Base-by-base conservation (phyloP, 2,888 invertebrate species). In the Dasypolia templi region DNA sequence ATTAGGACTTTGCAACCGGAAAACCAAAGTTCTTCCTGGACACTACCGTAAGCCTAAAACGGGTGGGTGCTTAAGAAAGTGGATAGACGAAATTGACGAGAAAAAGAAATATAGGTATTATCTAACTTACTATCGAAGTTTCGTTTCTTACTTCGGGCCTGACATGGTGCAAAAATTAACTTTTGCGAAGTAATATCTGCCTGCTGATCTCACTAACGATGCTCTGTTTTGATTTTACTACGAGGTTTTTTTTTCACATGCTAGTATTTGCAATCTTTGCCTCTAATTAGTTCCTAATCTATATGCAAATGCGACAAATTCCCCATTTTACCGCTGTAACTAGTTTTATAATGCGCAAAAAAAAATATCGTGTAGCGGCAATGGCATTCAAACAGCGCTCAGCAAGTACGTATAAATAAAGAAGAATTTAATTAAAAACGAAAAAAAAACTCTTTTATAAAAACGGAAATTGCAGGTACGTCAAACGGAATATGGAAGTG, bases 41-140 rank as follows among this genome's bases (percentile, higher is more conserved):
- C 17, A 29, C 26, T 56, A 44, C 44, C 17, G 42, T 55, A 55
- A 29, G 22, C 55, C 32, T 63, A 44, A 82, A 82, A 76, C n/a
- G n/a, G n/a, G n/a, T 53, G 12, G 42, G n/a, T 67, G 67, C 46
- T 46, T 58, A 63, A 59, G 35, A 69, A 83, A 71, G n/a, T 63
- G 62, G 62, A 51, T 51, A 68, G 29, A 22, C 39, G 2, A 58
- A 66, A 61, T 63, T 58, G 62, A 63, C 42, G 66, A 53, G 65
- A 58, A 82, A 53, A 79, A 79, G 79, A 83, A 66, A 79, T 26
- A 66, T 66, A 64, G n/a, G n/a, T 66, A 79, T 78, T 51, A n/a
- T 63, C 58, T 67, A n/a, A n/a, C n/a, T n/a, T n/a, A 29, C 53
- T 67, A 79, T 79, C 53, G 66, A 83, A 78, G 66, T 79, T 77